These are phyloP conservation scores for Phragmatobia fuliginosa DNA, from an alignment of 2,888 invertebrate species.

Conservation along the genomic window DNA sequence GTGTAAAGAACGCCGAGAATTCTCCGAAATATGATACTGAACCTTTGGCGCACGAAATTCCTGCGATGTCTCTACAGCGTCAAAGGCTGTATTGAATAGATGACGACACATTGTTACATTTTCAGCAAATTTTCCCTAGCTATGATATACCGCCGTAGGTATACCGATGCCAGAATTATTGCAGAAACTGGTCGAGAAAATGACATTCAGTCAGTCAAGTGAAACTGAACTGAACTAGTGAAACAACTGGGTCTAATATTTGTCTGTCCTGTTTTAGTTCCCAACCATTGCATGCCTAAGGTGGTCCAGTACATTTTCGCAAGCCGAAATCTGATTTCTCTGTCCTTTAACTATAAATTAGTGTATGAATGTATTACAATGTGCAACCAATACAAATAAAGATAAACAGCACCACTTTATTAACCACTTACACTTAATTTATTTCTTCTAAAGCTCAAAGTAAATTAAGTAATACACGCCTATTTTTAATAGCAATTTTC, in stretches of 20 bases:
- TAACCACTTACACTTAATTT: neutral
- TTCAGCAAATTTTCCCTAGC: neutral
- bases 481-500: neutral
- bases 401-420: neutral
- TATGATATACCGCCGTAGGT: neutral
- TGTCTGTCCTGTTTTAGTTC: neutral
- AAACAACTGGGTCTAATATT: neutral
- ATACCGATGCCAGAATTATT: neutral
- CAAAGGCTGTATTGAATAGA: neutral
- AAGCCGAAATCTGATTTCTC: neutral
- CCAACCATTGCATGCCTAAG: neutral
- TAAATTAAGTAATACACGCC: neutral
- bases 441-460: neutral
- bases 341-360: neutral
- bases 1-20: conserved; percentile 6
- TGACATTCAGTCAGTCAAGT: neutral
- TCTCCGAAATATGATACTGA: neutral
- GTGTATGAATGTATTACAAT: neutral
- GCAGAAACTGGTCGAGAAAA: neutral
- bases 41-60: neutral
- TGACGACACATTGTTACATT: neutral
- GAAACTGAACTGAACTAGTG: too few relatives aligned
- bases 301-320: neutral
- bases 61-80: neutral
- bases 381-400: too few relatives aligned